A percentile compares a stretch with the other conserved stretches of the same genome.
Evolutionary conservation across 2,888 invertebrate species (phyloP).

Genomic region (Eupelmus urozonus): DNA sequence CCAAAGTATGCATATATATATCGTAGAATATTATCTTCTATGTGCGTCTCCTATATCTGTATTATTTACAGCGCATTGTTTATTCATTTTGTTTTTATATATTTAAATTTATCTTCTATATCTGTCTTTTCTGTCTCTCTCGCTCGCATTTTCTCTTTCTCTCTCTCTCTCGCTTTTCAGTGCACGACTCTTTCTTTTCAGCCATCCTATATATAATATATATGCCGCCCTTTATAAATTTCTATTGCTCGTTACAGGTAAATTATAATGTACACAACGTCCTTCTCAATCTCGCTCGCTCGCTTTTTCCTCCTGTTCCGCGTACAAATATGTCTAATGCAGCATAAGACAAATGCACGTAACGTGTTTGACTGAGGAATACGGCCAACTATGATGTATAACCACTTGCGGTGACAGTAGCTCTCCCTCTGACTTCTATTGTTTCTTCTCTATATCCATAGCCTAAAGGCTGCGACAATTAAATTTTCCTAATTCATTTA

Average conservation of each 20-base stretch:
- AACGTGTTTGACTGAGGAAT: background rate
- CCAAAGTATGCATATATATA: conserved; percentile 60
- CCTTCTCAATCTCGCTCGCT: conserved; percentile 33
- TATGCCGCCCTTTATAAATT: conserved; percentile 50
- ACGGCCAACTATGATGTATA: too few species aligned
- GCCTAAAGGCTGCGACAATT: too few species aligned
- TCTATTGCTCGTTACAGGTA: conserved; percentile 59
- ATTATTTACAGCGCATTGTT: conserved; percentile 72
- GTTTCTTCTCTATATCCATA: too few species aligned
- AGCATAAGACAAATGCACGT: background rate
- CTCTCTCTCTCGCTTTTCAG: conserved; percentile 40
- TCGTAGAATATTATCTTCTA: conserved; percentile 72
- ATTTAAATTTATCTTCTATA: conserved; percentile 44
- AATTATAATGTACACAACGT: conserved; percentile 60
- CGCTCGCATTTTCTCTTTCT: conserved; percentile 51
- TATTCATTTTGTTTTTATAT: conserved; percentile 49
- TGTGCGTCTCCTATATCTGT: conserved; percentile 65
- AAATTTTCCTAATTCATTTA: too few species aligned
- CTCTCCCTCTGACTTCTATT: too few species aligned
- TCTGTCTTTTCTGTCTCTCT: conserved; percentile 62
- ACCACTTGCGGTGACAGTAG: too few species aligned
- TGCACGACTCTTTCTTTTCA: background rate
- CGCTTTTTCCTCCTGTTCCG: background rate
- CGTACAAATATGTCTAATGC: conserved; percentile 51
- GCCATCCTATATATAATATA: conserved; percentile 36